These are phyloP conservation scores for Trachelus troglodyta DNA, from an alignment of 2,888 invertebrate genomes.

Conservation along the genomic window DNA sequence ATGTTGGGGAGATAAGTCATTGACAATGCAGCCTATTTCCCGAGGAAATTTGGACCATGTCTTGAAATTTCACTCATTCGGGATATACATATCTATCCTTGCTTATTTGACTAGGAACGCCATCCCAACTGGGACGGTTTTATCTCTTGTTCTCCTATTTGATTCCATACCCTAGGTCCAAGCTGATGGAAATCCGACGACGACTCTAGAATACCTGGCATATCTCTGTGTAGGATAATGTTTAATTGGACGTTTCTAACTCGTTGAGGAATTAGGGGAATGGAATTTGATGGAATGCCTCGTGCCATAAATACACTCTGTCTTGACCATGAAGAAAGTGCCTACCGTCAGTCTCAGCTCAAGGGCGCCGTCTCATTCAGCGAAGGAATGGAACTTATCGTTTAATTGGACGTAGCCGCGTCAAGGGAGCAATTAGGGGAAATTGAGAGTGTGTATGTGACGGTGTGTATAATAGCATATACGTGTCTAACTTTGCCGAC, in stretches of 20 bases:
- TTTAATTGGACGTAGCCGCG: constrained; percentile 28
- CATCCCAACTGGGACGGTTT: background rate
- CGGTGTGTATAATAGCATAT: background rate
- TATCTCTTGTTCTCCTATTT: background rate
- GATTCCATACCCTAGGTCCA: background rate
- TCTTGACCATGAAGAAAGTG: background rate
- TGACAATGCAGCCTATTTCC: background rate
- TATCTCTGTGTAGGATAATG: constrained; percentile 22
- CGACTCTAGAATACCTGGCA: background rate
- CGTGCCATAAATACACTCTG: background rate
- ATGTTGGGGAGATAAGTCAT: background rate
- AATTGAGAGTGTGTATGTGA: background rate
- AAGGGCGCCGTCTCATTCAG: background rate
- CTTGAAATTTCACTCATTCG: background rate
- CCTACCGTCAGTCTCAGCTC: background rate
- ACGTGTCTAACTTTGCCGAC: background rate
- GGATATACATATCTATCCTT: background rate
- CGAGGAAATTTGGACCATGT: background rate
- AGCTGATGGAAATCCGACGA: background rate
- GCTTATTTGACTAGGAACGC: background rate
- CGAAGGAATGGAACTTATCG: constrained; percentile 21
- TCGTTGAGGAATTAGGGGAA: background rate
- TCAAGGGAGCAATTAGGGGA: constrained; percentile 25
- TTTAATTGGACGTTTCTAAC: constrained; percentile 23
- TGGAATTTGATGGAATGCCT: background rate